Evolutionary conservation across 2,797 vertebrate species (phyloP).

Genomic region (Pelobates cultripes): DNA sequence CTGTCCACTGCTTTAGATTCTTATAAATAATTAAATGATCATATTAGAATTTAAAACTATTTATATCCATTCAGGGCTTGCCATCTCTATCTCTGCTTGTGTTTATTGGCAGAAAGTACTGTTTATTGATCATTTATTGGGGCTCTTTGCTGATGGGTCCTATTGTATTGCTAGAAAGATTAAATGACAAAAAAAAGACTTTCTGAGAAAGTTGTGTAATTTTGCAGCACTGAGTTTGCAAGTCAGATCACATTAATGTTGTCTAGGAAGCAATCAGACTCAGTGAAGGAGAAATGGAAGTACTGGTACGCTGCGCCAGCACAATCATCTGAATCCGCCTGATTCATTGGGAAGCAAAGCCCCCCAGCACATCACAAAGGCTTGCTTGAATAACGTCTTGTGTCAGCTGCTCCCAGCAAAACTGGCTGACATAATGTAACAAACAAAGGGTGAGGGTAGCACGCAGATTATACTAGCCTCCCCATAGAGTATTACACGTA

Average conservation of each 20-base stretch:
- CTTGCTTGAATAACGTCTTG: constrained; percentile 13
- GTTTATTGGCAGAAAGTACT: no score
- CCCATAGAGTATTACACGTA: no score
- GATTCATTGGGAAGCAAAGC: constrained; percentile 26
- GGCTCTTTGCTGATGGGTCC: no score
- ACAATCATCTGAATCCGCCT: neutral
- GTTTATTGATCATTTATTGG: no score
- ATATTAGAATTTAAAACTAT: no score
- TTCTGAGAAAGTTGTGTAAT: constrained; percentile 20
- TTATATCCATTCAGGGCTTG: no score
- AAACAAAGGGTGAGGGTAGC: constrained; percentile 1
- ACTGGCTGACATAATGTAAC: constrained; percentile 16
- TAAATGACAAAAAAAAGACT: no score
- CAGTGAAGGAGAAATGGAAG: constrained; percentile 12
- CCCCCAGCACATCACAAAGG: neutral
- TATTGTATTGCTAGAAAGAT: no score
- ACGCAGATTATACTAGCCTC: no score
- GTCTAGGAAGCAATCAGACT: neutral
- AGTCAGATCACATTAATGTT: neutral
- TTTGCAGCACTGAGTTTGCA: neutral
- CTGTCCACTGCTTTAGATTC: no score
- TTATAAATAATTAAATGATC: no score
- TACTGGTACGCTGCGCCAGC: constrained; percentile 25
- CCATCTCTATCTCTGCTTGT: no score
- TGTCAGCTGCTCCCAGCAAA: constrained; percentile 35